Conservation (phyloP, 1,140 invertebrate species). For the Euura lappo region DNA sequence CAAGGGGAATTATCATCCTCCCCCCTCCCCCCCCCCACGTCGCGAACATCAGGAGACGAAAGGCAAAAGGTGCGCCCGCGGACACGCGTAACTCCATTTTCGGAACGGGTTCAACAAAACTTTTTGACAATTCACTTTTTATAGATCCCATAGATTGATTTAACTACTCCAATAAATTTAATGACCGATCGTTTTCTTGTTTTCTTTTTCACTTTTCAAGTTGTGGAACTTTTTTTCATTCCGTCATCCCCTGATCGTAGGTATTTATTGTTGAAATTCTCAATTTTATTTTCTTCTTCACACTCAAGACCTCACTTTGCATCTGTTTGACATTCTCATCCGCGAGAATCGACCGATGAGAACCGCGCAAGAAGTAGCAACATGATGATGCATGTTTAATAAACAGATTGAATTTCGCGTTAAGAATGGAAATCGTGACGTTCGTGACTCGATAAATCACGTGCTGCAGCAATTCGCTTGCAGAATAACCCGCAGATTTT, state of each 20-base stretch:
- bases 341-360: not conserved
- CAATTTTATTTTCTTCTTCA: too few species aligned
- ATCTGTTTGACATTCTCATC: conserved; percentile 3
- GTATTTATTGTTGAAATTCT: too few species aligned
- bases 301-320: not conserved
- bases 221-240: too few species aligned
- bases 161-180: too few species aligned
- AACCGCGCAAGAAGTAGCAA: not conserved
- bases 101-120: not conserved
- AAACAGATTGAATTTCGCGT: not conserved
- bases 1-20: not conserved
- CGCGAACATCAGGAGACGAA: too few species aligned
- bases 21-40: not conserved
- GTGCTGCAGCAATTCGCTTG: too few species aligned
- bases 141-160: too few species aligned
- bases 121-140: too few species aligned
- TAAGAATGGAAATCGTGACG: not conserved
- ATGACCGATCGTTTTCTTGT: too few species aligned
- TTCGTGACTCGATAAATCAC: not conserved
- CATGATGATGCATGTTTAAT: not conserved
- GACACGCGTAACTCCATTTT: not conserved
- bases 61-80: not conserved
- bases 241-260: too few species aligned
- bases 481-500: too few species aligned
- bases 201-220: too few species aligned